A percentile compares a stretch with the other conserved stretches of the same genome.
phyloP scores from a whole-genome alignment of 2,888 invertebrate species.

The Chrysolina oricalcia region DNA sequence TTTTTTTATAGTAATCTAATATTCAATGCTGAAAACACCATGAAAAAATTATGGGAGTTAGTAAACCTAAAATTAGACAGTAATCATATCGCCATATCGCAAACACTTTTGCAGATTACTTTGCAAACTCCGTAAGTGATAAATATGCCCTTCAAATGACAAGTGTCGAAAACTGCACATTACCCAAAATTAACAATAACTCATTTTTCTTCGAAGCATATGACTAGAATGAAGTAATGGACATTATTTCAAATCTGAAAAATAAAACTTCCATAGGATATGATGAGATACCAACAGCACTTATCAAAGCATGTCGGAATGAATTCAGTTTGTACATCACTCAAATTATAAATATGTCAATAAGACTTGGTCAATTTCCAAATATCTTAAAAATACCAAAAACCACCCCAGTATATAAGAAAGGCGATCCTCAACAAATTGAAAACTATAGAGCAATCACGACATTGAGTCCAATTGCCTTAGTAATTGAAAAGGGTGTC shows the following conservation, averaged over 20 bases:
- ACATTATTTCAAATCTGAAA: slow-evolving; percentile 20
- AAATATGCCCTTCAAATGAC: neutral
- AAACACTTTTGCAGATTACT: slow-evolving; percentile 24
- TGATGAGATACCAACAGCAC: neutral
- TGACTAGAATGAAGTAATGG: slow-evolving; percentile 18
- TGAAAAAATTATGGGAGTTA: slow-evolving; percentile 21
- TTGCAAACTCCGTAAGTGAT: slow-evolving; percentile 27
- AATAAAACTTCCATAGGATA: slow-evolving; percentile 20
- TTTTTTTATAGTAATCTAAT: neutral
- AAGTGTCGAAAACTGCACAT: slow-evolving; percentile 10
- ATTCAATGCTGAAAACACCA: slow-evolving; percentile 21
- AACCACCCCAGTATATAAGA: slow-evolving; percentile 26
- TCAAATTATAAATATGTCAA: neutral
- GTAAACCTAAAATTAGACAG: slow-evolving; percentile 10
- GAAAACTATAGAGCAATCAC: slow-evolving; percentile 31
- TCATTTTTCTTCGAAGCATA: slow-evolving; percentile 23
- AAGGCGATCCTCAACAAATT: no score
- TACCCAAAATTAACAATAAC: slow-evolving; percentile 17
- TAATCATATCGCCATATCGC: slow-evolving; percentile 18
- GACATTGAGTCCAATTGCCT: slow-evolving; percentile 29
- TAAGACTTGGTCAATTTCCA: slow-evolving; percentile 22
- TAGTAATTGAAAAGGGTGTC: slow-evolving; percentile 16
- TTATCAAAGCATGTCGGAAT: neutral
- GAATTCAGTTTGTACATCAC: neutral
- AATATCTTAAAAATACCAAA: slow-evolving; percentile 20